Evolutionary conservation across 2,797 vertebrate species (phyloP), one percentile per base, ranked within the genome.

Genomic region (Dendrocincla tyrannina): DNA sequence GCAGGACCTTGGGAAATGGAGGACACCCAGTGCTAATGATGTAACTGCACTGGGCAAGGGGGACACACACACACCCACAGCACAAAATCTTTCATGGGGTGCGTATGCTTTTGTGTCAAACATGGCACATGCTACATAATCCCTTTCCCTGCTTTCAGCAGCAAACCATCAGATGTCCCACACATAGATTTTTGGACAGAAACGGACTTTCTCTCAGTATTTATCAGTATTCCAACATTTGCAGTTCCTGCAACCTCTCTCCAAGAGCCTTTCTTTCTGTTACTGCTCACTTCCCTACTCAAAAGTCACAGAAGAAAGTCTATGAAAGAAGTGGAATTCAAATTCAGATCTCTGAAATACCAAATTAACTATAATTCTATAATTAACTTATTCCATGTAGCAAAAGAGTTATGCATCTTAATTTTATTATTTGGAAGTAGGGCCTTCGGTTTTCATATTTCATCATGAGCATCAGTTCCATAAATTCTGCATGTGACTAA

Each of bases 371-470:
- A 32, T 10, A 32, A 78, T 39, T 73, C 59, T 64, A 11, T 60
- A 76, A 88, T 78, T 89, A 73, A 75, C 82, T 79, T 84, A 35
- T 87, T 85, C 49, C 67, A 42, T 58, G 52, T 35, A 66, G 73
- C 39, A 93, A 95, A 94, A 90, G 88, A 23, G 16, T 53, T 93
- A 84, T 28, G 41, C 33, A 44, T 52, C 33, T 89, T 44, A 55
- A 55, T 85, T 92, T 89, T 52, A 73, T 81, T 69, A 52, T 90
- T 73, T 94, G 75, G 41, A 89, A 89, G 32, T 59, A 91, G 11
- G 13, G 13, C 28, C 46, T 94, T 95, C 83, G 93, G 1, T 52
- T 95, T 89, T 88, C 62, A 13, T 72, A 87, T 91, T 89, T 76
- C 59, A 19, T 89, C 74, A 67, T 7, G 64, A 35, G 24, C 60